Percentiles rank a stretch among this genome's conserved stretches.
Evolutionary conservation across 1,140 invertebrate species (phyloP).

Genomic region (Aphidius gifuensis): DNA sequence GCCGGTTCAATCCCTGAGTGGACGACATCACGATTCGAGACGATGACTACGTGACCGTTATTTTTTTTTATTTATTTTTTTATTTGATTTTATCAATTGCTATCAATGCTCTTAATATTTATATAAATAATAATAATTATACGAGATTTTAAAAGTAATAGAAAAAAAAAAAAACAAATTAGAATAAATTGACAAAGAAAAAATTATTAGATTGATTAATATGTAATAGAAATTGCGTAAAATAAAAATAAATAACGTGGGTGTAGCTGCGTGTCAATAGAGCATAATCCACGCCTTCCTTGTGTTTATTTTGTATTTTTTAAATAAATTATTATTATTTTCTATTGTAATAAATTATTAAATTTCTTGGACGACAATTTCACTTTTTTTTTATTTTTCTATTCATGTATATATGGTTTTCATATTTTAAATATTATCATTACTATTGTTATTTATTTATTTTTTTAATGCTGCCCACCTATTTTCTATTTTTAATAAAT

Average conservation of each 20-base stretch:
- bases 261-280: conserved; percentile 12
- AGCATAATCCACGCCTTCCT: background rate
- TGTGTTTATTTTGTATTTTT: background rate
- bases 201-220: background rate
- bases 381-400: background rate
- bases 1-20: background rate
- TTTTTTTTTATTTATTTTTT: too few species aligned
- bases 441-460: background rate
- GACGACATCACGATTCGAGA: conserved; percentile 9
- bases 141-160: background rate
- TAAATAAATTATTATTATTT: background rate
- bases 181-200: too few species aligned
- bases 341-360: background rate
- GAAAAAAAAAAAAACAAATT: background rate
- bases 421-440: background rate
- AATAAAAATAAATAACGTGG: conserved; percentile 10
- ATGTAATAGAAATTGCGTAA: conserved; percentile 3
- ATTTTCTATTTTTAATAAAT: too few species aligned
- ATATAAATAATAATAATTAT: background rate
- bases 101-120: too few species aligned
- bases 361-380: too few species aligned
- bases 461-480: background rate
- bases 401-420: background rate
- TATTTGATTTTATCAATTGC: too few species aligned
- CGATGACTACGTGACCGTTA: background rate